Base-by-base conservation (phyloP, 1,140 invertebrate species). In the Drosophila mojavensis region DNA sequence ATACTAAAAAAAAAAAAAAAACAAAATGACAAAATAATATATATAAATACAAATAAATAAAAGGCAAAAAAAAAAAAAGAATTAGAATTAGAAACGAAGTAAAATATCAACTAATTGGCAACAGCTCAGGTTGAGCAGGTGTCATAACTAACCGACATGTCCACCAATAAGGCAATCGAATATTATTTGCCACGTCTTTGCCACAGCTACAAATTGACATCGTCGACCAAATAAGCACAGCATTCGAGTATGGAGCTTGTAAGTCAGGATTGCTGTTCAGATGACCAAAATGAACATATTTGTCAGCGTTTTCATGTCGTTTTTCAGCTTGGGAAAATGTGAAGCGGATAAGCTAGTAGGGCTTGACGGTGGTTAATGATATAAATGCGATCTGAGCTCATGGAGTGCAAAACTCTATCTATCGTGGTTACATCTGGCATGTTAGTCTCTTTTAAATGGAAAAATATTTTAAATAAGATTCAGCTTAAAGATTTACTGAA, bases 111-210 rank as follows among this genome's bases (percentile, higher is more conserved):
- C 48, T 28, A 41, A 64, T 11, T 55, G 36, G 50, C 26, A 28
- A n/a, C 11, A 41, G 6, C 33, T 28, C 15, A 41, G 36, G 36
- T 47, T 43, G 36, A 55, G 58, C 71, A 74, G 71, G 71, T 74
- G 71, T 69, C 71, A 74, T 74, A 69, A 69, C 58, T 58, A 69
- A 73, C 64, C 61, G 33, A 73, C 64, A 53, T 20, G 55, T 45
- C 7, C 20, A 20, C 55, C 24, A 15, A 33, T 33, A 33, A 59
- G 56, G 64, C 39, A 15, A 60, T n/a, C 62, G 50, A 28, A 63
- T 56, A 63, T 69, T 54, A 30, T 53, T 28, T 56, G 45, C 39
- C 33, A 15, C 33, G 39, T 59, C 36, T 56, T 43, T 15, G 30
- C 43, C 17, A 20, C 60, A 33, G 33, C 33, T 50, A 65, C 62